Conservation (phyloP, 2,888 invertebrate genomes). For the Chymomyza amoena region DNA sequence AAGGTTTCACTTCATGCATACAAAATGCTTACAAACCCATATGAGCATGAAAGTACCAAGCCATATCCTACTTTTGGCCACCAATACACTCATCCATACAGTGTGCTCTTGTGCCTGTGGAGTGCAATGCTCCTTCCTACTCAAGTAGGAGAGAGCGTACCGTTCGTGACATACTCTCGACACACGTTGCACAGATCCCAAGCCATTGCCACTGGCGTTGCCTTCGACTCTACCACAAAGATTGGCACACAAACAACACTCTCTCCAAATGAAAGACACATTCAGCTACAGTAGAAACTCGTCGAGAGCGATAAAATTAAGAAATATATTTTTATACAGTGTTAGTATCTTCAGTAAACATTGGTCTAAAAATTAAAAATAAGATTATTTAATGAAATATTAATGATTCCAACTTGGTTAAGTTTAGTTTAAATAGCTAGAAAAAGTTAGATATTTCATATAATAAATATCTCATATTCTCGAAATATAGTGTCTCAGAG, state of each 20-base stretch:
- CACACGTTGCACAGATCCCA: constrained; percentile 20
- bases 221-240: constrained; percentile 42
- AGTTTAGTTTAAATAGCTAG: too few relatives aligned
- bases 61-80: constrained; percentile 32
- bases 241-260: constrained; percentile 20
- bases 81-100: background rate
- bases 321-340: too few relatives aligned
- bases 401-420: too few relatives aligned
- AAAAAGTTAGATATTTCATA: too few relatives aligned
- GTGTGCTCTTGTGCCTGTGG: background rate
- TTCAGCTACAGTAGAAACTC: constrained; percentile 4
- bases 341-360: too few relatives aligned
- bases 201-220: constrained; percentile 4
- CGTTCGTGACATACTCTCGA: constrained; percentile 74
- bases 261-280: constrained; percentile 12
- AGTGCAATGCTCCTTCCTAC: constrained; percentile 74
- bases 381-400: too few relatives aligned
- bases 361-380: too few relatives aligned
- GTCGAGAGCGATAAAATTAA: background rate
- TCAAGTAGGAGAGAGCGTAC: constrained; percentile 53
- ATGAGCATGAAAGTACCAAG: constrained; percentile 19
- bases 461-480: too few relatives aligned
- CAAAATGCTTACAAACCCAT: constrained; percentile 46
- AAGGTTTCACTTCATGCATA: constrained; percentile 68
- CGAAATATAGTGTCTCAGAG: too few relatives aligned